A percentile compares a stretch with the other conserved stretches of the same genome.
Conservation (phyloP, 2,113 vertebrate genomes). For the Nothobranchius kuhntae region DNA sequence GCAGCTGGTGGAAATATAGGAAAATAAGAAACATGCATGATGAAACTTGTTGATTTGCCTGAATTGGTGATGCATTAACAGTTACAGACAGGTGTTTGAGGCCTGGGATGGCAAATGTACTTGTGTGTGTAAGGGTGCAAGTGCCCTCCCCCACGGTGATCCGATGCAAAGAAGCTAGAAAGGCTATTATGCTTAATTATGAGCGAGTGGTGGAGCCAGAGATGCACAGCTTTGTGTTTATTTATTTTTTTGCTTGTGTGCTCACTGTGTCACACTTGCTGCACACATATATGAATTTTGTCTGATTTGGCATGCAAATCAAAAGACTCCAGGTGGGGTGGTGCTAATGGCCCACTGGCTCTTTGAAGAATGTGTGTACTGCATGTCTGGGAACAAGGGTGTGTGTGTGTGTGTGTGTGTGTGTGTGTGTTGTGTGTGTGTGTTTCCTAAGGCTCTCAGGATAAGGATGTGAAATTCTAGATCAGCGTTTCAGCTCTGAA, state of each 20-base stretch:
- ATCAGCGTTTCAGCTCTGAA: slow-evolving; percentile 91
- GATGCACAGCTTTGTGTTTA: slow-evolving; percentile 37
- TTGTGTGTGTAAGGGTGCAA: slow-evolving; percentile 1
- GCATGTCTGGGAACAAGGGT: slow-evolving; percentile 11
- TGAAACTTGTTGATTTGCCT: too few relatives aligned
- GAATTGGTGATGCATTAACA: background rate
- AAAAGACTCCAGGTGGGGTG: slow-evolving; percentile 69
- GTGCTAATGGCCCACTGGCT: slow-evolving; percentile 68
- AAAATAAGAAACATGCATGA: too few relatives aligned
- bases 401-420: slow-evolving; percentile 39
- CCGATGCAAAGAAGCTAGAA: slow-evolving; percentile 50
- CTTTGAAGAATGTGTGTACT: slow-evolving; percentile 39
- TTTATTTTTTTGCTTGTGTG: slow-evolving; percentile 15
- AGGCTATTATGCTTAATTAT: slow-evolving; percentile 70
- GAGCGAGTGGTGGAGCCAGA: slow-evolving; percentile 42
- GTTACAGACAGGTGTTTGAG: slow-evolving; percentile 31
- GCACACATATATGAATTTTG: slow-evolving; percentile 67
- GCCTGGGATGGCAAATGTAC: slow-evolving; percentile 33
- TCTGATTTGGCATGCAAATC: slow-evolving; percentile 74
- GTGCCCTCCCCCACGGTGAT: slow-evolving; percentile 53
- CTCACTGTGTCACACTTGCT: slow-evolving; percentile 62
- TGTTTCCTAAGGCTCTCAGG: slow-evolving; percentile 83
- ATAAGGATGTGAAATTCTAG: slow-evolving; percentile 99
- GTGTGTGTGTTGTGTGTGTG: slow-evolving; percentile 48
- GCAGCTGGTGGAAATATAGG: too few relatives aligned